Evolutionary conservation across 1,140 invertebrate genomes (phyloP).

Genomic region (Macrotrachela quadricornifera): DNA sequence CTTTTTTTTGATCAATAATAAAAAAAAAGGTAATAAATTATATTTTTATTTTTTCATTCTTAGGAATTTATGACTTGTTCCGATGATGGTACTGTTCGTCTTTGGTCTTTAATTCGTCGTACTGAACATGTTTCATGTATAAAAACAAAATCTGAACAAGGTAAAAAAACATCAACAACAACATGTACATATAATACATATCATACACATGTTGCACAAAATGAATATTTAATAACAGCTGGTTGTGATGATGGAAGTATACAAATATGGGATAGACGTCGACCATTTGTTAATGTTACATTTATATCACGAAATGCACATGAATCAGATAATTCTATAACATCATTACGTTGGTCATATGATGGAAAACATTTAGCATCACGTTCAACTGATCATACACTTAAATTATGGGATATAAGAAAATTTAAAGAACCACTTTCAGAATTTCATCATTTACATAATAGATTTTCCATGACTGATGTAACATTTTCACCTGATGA

Average conservation of each 20-base stretch:
- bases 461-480: conserved; percentile 63
- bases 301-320: conserved; percentile 45
- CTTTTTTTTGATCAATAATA: no score
- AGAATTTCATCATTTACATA: conserved; percentile 46
- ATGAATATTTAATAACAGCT: conserved; percentile 66
- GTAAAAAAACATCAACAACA: conserved; percentile 65
- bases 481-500: conserved; percentile 85
- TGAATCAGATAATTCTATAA: conserved; percentile 51
- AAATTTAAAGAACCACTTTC: conserved; percentile 56
- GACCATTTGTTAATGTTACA: conserved; percentile 33
- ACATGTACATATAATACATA: conserved; percentile 28
- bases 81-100: conserved; percentile 44
- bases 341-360: conserved; percentile 69
- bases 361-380: conserved; percentile 54
- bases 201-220: conserved; percentile 36
- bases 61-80: conserved; percentile 85
- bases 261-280: conserved; percentile 85
- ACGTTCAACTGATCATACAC: conserved; percentile 62
- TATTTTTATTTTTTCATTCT: no score
- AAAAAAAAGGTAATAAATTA: no score
- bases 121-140: conserved; percentile 57
- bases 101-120: conserved; percentile 18
- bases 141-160: conserved; percentile 64
- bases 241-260: conserved; percentile 86
- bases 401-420: conserved; percentile 82